Evolutionary conservation across 1,140 invertebrate genomes (phyloP), one percentile per base, ranked within the genome.

Genomic region (Diabrotica undecimpunctata): DNA sequence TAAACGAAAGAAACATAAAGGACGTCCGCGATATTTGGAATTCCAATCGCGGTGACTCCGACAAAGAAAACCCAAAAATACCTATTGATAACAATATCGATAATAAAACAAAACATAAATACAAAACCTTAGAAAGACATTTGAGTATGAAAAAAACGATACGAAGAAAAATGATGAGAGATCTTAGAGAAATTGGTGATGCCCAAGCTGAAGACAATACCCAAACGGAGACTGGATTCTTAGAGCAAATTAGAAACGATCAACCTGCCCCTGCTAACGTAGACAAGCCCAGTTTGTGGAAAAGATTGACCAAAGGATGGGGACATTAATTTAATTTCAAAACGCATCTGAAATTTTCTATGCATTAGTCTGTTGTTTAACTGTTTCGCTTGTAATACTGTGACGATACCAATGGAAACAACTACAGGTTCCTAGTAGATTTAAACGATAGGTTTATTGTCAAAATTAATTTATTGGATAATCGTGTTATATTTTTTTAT

Each of bases 91-190:
- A 66, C 54, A 66, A 72, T 65, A 54, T 54, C 37, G 69, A 77
- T 53, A 72, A 66, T 25, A 70, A 68, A 11, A 72, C 70, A 38
- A 78, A 77, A 64, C 76, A 79, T 65, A 79, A 79, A 69, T 79
- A 79, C 65, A 89, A 91, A 75, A 90, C 90, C 8, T 78, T 93
- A 51, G 91, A 93, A 73, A 81, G 90, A 65, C 90, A 92, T 76
- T 81, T 93, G 61, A 92, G 90, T 67, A 93, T 93, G 91, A 93
- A 93, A 80, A 93, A 93, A 76, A 92, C 90, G 6, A 92, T 92
- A 63, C 79, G 90, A 52, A 93, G 92, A 78, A 92, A 92, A 79
- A 92, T 93, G 71, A 93, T 92, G 88, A 82, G 91, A 6, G 90
- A 92, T 74, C 80, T 93, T 54, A 87, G 74, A 56, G 77, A 79